These are phyloP conservation scores for Subacronicta megacephala DNA, from an alignment of 2,888 invertebrate genomes.

Conservation along the genomic window DNA sequence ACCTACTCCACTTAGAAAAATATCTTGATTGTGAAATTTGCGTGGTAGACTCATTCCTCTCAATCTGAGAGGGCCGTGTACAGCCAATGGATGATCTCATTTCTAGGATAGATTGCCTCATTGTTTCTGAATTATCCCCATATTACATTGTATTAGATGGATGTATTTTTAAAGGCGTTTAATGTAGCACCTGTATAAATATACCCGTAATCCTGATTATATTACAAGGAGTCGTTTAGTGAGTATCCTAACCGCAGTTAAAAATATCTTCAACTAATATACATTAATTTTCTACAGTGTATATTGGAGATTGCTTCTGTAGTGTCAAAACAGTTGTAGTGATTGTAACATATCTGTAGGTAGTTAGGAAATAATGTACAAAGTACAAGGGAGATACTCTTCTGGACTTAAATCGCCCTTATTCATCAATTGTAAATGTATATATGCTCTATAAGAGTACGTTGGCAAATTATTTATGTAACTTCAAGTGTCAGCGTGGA, in stretches of 20 bases:
- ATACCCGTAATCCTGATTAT: constrained; percentile 13
- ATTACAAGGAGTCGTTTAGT: constrained; percentile 11
- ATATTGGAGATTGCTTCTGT: constrained; percentile 28
- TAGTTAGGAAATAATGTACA: constrained; percentile 38
- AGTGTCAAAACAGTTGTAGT: constrained; percentile 20
- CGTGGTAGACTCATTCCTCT: too few relatives aligned
- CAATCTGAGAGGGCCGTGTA: too few relatives aligned
- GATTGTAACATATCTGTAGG: constrained; percentile 49
- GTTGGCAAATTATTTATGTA: background rate
- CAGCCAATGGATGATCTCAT: background rate
- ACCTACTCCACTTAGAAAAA: too few relatives aligned
- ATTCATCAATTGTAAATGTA: constrained; percentile 15
- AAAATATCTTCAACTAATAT: constrained; percentile 51
- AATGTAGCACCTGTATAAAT: constrained; percentile 31
- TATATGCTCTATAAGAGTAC: background rate
- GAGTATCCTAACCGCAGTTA: constrained; percentile 29
- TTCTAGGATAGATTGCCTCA: background rate
- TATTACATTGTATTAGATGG: constrained; percentile 39
- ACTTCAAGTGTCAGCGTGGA: background rate
- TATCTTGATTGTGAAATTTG: too few relatives aligned
- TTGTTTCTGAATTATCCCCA: background rate
- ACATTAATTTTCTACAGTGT: constrained; percentile 17
- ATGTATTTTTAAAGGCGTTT: constrained; percentile 52
- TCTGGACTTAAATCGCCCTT: constrained; percentile 20
- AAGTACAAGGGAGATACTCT: constrained; percentile 41